These are phyloP conservation scores for Casuarius casuarius DNA, from an alignment of 2,113 vertebrate species.

Conservation along the genomic window DNA sequence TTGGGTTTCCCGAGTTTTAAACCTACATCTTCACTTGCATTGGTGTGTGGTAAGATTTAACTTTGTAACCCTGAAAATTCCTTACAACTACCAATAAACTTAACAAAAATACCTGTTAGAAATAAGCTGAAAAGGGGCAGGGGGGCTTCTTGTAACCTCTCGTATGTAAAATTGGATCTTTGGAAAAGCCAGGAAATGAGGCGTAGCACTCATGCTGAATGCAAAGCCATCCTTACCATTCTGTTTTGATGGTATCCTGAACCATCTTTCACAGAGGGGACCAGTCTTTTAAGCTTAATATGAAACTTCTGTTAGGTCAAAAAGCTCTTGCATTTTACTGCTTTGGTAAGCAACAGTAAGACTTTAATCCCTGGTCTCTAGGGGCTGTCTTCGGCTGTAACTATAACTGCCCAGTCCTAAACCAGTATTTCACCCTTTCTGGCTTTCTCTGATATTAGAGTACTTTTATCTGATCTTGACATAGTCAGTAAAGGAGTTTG, in stretches of 20 bases:
- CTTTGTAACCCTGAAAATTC: neutral
- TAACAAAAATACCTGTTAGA: neutral
- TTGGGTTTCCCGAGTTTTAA: neutral
- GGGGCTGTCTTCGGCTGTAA: neutral
- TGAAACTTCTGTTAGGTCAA: neutral
- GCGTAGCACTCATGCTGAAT: neutral
- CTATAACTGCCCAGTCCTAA: neutral
- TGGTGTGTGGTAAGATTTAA: neutral
- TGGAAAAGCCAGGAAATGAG: neutral
- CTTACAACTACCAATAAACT: neutral
- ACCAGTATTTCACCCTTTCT: neutral
- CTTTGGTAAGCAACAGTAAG: neutral
- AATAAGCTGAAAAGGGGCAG: fast-evolving
- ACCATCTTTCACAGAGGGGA: neutral
- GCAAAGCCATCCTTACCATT: neutral
- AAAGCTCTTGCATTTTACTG: neutral
- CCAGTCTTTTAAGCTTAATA: too few relatives aligned
- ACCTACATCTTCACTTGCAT: neutral
- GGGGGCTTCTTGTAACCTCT: neutral
- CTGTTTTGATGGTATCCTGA: neutral
- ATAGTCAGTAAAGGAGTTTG: neutral
- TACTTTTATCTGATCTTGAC: neutral
- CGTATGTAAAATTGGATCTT: neutral
- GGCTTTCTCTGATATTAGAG: neutral
- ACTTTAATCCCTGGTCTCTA: neutral